Evolutionary conservation across 2,888 invertebrate species (phyloP), one percentile per base, ranked within the genome.

Genomic region (Aporophyla lueneburgensis): DNA sequence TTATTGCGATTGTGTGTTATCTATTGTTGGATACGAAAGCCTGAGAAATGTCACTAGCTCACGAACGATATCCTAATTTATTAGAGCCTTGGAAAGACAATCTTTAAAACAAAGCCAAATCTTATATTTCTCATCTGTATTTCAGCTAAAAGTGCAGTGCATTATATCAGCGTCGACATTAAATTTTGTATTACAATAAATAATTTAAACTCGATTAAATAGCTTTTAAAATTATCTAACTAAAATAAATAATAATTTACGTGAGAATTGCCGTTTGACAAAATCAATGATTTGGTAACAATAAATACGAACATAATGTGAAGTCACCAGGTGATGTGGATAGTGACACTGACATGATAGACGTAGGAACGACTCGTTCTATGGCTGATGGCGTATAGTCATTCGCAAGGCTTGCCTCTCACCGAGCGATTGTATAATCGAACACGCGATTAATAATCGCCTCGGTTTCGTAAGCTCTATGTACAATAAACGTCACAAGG

Each of bases 251-350:
- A 84, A 80, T 81, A 85, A 79, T 84, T 83, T 78, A 85, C 73
- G 73, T 82, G 76, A 85, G 71, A 85, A 85, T 78, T 86, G 78
- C 74, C 71, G 53, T 77, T 79, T 76, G 74, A 81, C 82, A 80
- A 81, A 83, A 76, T 83, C 83, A 88, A 84, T 90, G 93, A 94
- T 94, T 94, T 94, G 94, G 94, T 94, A 94, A 94, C 93, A 91
- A 92, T 92, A 93, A 92, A 93, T 93, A 93, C 88, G 76, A 81
- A 76, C 56, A 72, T 74, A 66, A 68, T 78, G 82, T 40, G 73
- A 74, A 81, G 83, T 62, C 59, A 59, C 33, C 70, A 74, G 78
- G 74, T 77, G 78, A 67, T 70, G 75, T 51, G 69, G 46, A 70
- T 5, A 74, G n/a, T 74, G 78, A 66, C 65, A 67, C 58, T 74